Base-by-base conservation (phyloP, 2,797 vertebrate species). In the Diglossa cyanea region DNA sequence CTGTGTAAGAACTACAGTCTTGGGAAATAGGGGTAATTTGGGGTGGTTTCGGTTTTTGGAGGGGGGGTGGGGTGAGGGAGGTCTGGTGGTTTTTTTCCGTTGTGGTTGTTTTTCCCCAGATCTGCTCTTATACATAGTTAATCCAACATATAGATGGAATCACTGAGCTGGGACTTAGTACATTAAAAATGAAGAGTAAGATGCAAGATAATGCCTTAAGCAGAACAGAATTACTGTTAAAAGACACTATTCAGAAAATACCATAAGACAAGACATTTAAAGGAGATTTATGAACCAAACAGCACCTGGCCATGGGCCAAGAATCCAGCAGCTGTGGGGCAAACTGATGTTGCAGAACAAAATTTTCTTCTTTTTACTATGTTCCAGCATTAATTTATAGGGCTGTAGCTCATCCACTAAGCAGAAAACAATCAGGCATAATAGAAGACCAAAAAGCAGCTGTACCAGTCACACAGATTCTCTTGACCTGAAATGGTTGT, bases 31-130 rank as follows among this genome's bases (percentile, higher is more conserved):
- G 8, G 6, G 21, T 39, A 55, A 60, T 50, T 47, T 0, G 1
- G 48, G 51, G 12, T 26, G 11, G 16, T 6, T 24, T 35, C 17
- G 10, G 1, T 14, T 3, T 17, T 35, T 50, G 7, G 33, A 11
- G 9, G 4, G 12, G 11, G 19, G 21, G 20, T 7, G 7, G 5
- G 3, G 2, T n/a, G n/a, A 2, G 35, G 35, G 35, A 9, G 3
- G 9, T 2, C 50, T 17, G 53, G 21, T 19, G 9, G 1, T 1
- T 3, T 70, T 39, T 44, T 31, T 2, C 16, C 2, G 9, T 37
- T 44, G 3, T 39, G 16, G 10, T 21, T 25, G 35, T 61, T 75
- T 60, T 72, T 33, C 6, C 18, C 20, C 40, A 54, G 5, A 47
- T 30, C 28, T 66, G 47, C 33, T 88, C 48, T 80, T 88, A n/a